phyloP scores from a whole-genome alignment of 2,888 invertebrate species.

The Trachelus stipa region DNA sequence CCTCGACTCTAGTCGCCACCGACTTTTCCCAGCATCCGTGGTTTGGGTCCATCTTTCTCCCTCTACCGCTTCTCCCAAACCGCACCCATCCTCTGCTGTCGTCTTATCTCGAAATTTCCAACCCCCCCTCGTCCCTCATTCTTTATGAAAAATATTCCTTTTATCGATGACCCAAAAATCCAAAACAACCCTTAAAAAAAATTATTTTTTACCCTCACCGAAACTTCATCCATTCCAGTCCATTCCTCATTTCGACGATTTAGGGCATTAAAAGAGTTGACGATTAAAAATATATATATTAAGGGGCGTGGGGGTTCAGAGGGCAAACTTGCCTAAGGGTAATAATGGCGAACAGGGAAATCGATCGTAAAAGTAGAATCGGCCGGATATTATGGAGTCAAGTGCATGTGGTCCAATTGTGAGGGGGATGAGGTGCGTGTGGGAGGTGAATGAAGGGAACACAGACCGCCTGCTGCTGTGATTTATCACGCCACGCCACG shows the following conservation, averaged over 20 bases:
- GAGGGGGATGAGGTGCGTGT: conserved; percentile 30
- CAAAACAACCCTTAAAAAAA: neutral
- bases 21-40: neutral
- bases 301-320: neutral
- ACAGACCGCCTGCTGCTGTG: conserved; percentile 61
- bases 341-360: neutral
- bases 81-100: conserved; percentile 12
- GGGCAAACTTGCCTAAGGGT: neutral
- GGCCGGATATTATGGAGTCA: conserved; percentile 47
- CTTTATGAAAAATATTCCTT: too few relatives aligned
- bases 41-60: neutral
- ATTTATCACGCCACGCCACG: conserved; percentile 60
- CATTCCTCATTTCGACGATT: neutral
- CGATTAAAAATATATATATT: neutral
- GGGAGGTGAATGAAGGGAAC: conserved; percentile 59
- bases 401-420: conserved; percentile 54
- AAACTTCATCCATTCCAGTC: neutral
- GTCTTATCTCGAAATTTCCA: conserved; percentile 11
- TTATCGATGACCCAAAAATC: too few relatives aligned
- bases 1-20: conserved; percentile 8
- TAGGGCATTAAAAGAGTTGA: neutral
- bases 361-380: neutral
- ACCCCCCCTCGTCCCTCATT: too few relatives aligned
- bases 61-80: neutral
- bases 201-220: too few relatives aligned